Evolutionary conservation across 2,113 vertebrate species (phyloP), one percentile per base, ranked within the genome.

Genomic region (Plotosus lineatus): DNA sequence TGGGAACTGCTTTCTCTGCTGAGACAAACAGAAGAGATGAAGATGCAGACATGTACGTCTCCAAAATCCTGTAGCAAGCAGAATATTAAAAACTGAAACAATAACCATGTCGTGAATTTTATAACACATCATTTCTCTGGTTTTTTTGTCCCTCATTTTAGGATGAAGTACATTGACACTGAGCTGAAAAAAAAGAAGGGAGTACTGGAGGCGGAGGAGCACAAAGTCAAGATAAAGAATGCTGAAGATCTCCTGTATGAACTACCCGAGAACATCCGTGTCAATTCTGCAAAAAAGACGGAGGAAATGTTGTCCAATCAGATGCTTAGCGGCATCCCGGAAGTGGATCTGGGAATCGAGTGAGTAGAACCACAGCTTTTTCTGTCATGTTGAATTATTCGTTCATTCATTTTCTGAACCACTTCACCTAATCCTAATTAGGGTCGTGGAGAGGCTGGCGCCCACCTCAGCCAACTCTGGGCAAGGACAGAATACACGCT

Each of bases 131-230:
- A 14, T 38, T 11, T 26, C 12, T 66, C n/a, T 26, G 21, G n/a
- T 79, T 9, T 40, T 36, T 56, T n/a, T 61, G 10, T 76, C n/a
- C 9, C 28, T 55, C 26, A 2, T 33, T 83, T 75, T 81, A 99
- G 98, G 98, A 98, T 99, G 97, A 99, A 99, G 86, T 99, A 99
- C 87, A 99, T 99, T n/a, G 98, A 99, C 89, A 99, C 97, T 0
- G 98, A 99, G 89, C 92, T 99, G 78, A 99, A 96, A 91, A 98
- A 97, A 90, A 95, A 96, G 88, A 99, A 99, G 65, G 97, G 98
- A 6, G 92, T 97, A 46, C 93, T 97, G 83, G 97, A 99, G 85
- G 95, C 93, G 0, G 97, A 96, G 79, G 98, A 97, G 60, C 95
- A 95, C 90, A 98, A 97, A 80, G 90, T 96, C 3, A 98, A 98